Evolutionary conservation across 2,113 vertebrate species (phyloP), one percentile per base, ranked within the genome.

Genomic region (Mesembrinibis cayennensis): DNA sequence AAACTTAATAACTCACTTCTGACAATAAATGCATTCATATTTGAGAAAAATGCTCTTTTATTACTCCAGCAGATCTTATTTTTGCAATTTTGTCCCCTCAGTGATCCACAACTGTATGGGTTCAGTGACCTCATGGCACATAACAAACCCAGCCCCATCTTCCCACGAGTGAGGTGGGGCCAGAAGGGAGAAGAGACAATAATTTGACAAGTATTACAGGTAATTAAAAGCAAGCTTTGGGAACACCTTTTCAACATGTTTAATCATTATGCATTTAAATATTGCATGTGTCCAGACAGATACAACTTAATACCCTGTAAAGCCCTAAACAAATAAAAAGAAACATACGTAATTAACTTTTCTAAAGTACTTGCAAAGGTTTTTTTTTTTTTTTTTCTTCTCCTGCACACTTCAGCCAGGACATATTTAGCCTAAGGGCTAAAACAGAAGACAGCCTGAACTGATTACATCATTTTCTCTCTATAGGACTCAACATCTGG

Each of bases 121-220:
- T 82, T 91, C 58, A 65, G 66, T 44, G 70, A 87, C 72, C 77
- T 49, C 27, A 11, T 91, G 70, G 89, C 81, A 89, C 4, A 0
- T 11, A 61, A 70, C 4, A 10, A 92, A 94, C 77, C 14, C 80
- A 87, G 71, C 32, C 50, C 61, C 72, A 77, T 87, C 84, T 71
- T 95, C 94, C 83, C 94, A 95, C 0, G 11, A 80, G 70, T 30
- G 74, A 96, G 90, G 95, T 65, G 78, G 65, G 70, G 91, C 89
- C 42, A 87, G 70, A 44, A 89, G 26, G 47, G 27, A 90, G 53
- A 61, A 34, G 30, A 85, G 26, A 91, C 4, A 8, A 94, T 78
- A 93, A 74, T n/a, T 47, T 59, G 74, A 79, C 20, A 0, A 93
- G 77, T 81, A 91, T 40, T 91, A 84, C 78, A 49, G 74, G 87